Evolutionary conservation across 2,888 invertebrate genomes (phyloP), one percentile per base, ranked within the genome.

Genomic region (Nesidiocoris tenuis): DNA sequence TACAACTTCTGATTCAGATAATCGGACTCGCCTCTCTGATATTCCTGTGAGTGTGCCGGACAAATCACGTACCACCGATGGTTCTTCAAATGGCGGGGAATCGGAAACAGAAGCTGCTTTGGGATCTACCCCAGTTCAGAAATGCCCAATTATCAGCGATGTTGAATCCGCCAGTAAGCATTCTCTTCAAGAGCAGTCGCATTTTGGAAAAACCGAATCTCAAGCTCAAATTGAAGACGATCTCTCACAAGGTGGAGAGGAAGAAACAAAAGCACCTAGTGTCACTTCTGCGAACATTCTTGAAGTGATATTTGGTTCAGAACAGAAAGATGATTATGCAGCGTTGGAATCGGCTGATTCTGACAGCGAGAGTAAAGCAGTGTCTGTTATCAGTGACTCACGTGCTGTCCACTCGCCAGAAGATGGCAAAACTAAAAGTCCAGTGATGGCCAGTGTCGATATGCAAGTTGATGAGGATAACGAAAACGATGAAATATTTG

Each of bases 271-370:
- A 39, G 63, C 18, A 12, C 39, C 39, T 63, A 55, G 18, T 18
- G 72, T 63, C 2, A 56, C 61, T 61, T 72, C 72, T 9, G 70
- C 57, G 19, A 70, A 70, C 24, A 70, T 70, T 25, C 23, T 70
- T 18, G 70, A 70, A 70, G 70, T 70, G 17, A 72, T 72, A 9
- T 61, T 72, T 63, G 72, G 64, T 0, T 71, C 71, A 1, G 55
- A 72, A 55, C 61, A 61, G 61, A 54, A 72, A 19, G 25, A 19
- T n/a, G 39, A 39, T 12, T 39, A 39, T 39, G 39, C 39, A 12
- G 12, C 39, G 3, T 12, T 39, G 5, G 39, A 39, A 12, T 39
- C 39, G 3, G 39, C 39, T 39, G 39, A 39, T 39, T 39, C 39
- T 39, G 39, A 39, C 12, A 39, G 5, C 12, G 39, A 39, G 3